Evolutionary conservation across 2,888 invertebrate genomes (phyloP), one percentile per base, ranked within the genome.

Genomic region (Taenaris catops): DNA sequence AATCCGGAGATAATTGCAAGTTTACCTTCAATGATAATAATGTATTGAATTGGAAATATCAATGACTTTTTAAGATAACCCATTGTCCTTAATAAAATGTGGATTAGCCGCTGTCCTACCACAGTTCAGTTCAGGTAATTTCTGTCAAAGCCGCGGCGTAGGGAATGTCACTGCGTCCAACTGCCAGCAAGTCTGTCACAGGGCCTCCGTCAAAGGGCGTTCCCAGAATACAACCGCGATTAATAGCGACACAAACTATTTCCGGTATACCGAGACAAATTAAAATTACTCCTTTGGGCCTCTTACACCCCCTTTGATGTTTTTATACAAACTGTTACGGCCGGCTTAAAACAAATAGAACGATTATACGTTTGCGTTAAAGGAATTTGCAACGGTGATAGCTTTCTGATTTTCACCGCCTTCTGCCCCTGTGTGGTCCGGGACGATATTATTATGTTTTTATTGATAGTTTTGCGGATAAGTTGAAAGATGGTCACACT

Each of bases 331-430:
- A 71, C 69, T 63, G 81, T 76, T 79, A 81, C 76, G 79, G 78
- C 66, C 70, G 75, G 78, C 69, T 83, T 83, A 81, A 84, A 86
- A 86, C 86, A 86, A 86, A 84, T 86, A 86, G 75, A 71, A 80
- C 75, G 83, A 84, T 83, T 83, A 84, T 69, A 73, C 72, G 79
- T 80, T 70, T 74, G 78, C 75, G 83, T 80, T 76, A 80, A 83
- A 81, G 60, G 76, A 68, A 84, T 86, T 86, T 59, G 84, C 55
- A 55, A 75, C 80, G 84, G 81, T 80, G 75, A 81, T 79, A 80
- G 78, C 62, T 78, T 67, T 69, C 63, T 69, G 63, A 63, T 71
- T 74, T 78, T 76, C 68, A 71, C 70, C 63, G 60, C 57, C 62
- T 65, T 55, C 55, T 61, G 55, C 53, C 66, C 71, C 63, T 83